Conservation (phyloP, 1,140 invertebrate genomes). For the Mercenaria mercenaria region DNA sequence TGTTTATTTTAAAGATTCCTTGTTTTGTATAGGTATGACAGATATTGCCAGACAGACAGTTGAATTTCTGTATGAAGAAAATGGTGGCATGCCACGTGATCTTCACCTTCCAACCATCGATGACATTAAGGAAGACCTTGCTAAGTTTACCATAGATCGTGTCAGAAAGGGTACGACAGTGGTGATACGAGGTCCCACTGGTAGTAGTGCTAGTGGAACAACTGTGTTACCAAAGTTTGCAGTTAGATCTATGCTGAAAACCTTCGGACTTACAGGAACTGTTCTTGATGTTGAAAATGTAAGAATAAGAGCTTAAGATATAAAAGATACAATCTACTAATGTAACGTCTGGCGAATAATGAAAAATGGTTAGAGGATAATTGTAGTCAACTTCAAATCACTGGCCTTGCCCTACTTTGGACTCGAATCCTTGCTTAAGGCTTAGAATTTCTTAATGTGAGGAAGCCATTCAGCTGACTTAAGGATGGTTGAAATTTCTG, state of each 20-base stretch:
- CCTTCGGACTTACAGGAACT: slow-evolving; percentile 85
- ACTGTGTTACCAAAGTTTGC: slow-evolving; percentile 85
- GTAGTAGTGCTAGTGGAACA: slow-evolving; percentile 70
- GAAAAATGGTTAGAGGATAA: no score
- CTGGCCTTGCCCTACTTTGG: no score
- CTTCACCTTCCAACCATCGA: slow-evolving; percentile 86
- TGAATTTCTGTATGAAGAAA: slow-evolving; percentile 87
- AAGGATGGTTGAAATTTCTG: no score
- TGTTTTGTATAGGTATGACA: slow-evolving; percentile 82
- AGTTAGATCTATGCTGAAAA: slow-evolving; percentile 85
- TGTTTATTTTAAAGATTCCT: no score
- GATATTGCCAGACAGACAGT: slow-evolving; percentile 87
- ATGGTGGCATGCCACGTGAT: slow-evolving; percentile 86
- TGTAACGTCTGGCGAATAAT: no score
- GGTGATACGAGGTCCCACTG: slow-evolving; percentile 79
- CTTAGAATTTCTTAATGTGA: no score
- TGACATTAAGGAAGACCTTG: slow-evolving; percentile 86
- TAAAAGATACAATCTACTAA: no score
- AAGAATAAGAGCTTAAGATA: slow-evolving; percentile 48
- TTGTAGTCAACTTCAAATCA: no score
- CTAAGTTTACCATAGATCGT: slow-evolving; percentile 85
- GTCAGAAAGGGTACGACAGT: slow-evolving; percentile 85
- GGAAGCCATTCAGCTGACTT: no score
- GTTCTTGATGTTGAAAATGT: slow-evolving; percentile 86
- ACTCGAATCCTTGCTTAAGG: no score